Percentiles rank a stretch among this genome's conserved stretches.
These are phyloP conservation scores for Pseudochirops corinnae DNA, from an alignment of 2,797 vertebrate species.

Conservation along the genomic window DNA sequence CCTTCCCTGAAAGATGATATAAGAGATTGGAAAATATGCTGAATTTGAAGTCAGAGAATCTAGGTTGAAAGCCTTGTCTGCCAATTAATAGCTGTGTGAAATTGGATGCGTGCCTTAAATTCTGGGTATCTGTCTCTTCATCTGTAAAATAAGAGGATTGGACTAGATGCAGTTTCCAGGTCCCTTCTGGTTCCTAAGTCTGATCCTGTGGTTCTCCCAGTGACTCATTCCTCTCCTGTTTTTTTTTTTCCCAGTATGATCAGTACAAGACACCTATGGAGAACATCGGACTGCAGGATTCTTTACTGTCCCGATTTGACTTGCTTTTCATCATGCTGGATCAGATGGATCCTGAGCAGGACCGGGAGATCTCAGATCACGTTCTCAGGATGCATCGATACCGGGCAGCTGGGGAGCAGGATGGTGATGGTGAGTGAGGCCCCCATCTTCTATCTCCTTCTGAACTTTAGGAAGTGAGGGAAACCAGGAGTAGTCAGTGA, in stretches of 20 bases:
- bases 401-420: constrained; percentile 93
- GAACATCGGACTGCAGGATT: constrained; percentile 99
- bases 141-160: not conserved
- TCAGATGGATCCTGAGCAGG: constrained; percentile 96
- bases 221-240: not conserved
- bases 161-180: not conserved
- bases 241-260: constrained; percentile 89
- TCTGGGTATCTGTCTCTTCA: not conserved
- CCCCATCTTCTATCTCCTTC: not conserved
- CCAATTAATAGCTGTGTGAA: not conserved
- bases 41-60: not conserved
- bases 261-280: constrained; percentile 99
- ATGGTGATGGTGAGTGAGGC: constrained; percentile 90
- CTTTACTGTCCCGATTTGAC: constrained; percentile 96
- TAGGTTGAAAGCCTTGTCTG: not conserved
- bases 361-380: constrained; percentile 96
- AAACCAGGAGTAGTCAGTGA: not conserved
- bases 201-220: not conserved
- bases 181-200: not conserved
- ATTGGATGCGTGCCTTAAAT: not conserved
- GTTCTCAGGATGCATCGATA: constrained; percentile 97
- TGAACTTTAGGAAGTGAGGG: not conserved
- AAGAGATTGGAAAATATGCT: not conserved
- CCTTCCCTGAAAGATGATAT: not conserved
- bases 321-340: constrained; percentile 98